A percentile compares a stretch with the other conserved stretches of the same genome.
Conservation (phyloP, 2,797 vertebrate genomes). For the Garrulus glandarius region DNA sequence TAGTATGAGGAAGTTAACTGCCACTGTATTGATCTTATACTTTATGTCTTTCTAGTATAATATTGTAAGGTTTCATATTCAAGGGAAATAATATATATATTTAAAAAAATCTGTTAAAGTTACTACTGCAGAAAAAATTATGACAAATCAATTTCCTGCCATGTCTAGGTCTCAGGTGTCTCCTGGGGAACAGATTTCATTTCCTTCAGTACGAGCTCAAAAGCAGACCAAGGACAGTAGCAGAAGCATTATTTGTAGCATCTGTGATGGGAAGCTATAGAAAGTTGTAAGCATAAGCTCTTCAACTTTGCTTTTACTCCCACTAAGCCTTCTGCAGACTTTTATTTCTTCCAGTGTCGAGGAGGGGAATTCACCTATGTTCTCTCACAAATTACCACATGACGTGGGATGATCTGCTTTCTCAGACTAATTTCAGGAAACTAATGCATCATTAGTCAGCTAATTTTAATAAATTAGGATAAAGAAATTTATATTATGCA, state of each 20-base stretch:
- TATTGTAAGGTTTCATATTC: not conserved
- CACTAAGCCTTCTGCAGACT: not conserved
- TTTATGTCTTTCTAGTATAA: not conserved
- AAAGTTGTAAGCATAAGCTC: not conserved
- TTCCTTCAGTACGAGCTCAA: not conserved
- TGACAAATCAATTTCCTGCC: not conserved
- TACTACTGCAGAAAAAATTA: not conserved
- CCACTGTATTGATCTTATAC: not conserved
- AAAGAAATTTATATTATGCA: not conserved
- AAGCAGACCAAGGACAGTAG: not conserved
- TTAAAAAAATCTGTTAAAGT: not conserved
- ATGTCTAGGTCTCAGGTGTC: not conserved
- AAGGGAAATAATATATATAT: not conserved
- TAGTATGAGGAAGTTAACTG: not conserved
- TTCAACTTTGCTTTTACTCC: not conserved
- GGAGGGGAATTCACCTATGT: not conserved
- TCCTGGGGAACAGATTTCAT: not conserved
- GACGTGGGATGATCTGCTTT: not conserved
- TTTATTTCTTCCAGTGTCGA: not conserved
- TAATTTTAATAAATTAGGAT: not conserved
- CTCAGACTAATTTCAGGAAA: not conserved
- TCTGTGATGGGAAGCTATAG: not conserved
- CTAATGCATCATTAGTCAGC: not conserved
- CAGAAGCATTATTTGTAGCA: not conserved
- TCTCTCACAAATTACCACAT: not conserved